Conservation (phyloP, 2,113 vertebrate genomes). For the Burhinus oedicnemus region DNA sequence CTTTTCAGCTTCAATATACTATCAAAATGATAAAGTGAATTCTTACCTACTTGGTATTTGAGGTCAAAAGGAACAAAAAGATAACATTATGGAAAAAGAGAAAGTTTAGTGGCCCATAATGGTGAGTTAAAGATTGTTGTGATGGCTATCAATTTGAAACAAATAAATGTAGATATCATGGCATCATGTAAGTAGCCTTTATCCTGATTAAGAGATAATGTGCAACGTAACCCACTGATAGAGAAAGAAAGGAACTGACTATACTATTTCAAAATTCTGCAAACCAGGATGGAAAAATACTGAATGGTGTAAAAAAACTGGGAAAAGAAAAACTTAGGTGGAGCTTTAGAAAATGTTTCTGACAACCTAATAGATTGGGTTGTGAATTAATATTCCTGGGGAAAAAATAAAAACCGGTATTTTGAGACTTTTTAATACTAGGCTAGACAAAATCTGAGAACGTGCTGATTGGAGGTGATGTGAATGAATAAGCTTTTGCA, state of each 20-base stretch:
- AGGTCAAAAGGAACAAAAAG: neutral
- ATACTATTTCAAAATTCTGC: neutral
- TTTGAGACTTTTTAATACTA: neutral
- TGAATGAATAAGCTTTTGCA: neutral
- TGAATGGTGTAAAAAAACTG: neutral
- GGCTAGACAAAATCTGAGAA: neutral
- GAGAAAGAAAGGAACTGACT: neutral
- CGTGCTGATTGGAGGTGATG: neutral
- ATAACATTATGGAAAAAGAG: neutral
- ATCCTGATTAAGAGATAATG: neutral
- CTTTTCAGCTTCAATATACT: neutral
- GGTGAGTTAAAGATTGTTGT: neutral
- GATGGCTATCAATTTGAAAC: neutral
- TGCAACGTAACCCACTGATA: neutral
- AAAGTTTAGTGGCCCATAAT: neutral
- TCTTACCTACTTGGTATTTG: neutral
- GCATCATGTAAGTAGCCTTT: neutral
- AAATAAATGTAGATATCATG: neutral
- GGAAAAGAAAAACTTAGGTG: neutral
- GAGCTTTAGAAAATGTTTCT: neutral
- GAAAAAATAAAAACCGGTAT: neutral
- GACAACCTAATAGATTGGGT: neutral
- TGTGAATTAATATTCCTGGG: neutral
- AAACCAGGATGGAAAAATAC: neutral
- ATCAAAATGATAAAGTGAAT: neutral